A percentile compares a stretch with the other conserved stretches of the same genome.
Evolutionary conservation across 2,113 vertebrate genomes (phyloP).

Genomic region (Catharus bicknelli): DNA sequence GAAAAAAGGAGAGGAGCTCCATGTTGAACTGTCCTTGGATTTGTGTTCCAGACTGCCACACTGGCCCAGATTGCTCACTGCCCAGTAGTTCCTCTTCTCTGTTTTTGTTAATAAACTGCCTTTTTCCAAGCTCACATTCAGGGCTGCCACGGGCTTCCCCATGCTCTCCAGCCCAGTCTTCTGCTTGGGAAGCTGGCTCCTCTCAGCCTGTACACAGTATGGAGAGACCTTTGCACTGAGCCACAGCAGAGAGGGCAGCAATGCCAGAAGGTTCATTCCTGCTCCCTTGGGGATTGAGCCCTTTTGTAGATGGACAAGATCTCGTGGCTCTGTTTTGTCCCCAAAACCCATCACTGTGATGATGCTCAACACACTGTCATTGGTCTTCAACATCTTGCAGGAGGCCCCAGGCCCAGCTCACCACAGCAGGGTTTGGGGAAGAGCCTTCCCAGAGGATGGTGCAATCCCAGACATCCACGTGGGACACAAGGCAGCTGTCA

Average conservation of each 20-base stretch:
- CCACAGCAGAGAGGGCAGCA: neutral
- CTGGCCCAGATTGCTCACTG: neutral
- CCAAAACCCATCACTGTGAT: neutral
- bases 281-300: neutral
- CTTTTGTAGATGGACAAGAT: neutral
- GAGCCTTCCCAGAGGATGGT: neutral
- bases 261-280: neutral
- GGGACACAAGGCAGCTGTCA: neutral
- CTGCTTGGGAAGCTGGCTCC: neutral
- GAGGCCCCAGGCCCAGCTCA: neutral
- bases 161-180: neutral
- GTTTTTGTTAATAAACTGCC: neutral
- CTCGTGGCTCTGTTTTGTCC: neutral
- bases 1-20: neutral
- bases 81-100: neutral
- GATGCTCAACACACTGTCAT: neutral
- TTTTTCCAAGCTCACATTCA: neutral
- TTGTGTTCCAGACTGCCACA: neutral
- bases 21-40: neutral
- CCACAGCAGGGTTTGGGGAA: neutral
- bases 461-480: accelerated
- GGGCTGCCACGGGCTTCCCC: neutral
- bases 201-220: neutral
- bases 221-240: neutral
- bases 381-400: neutral